Evolutionary conservation across 2,113 vertebrate species (phyloP).

Genomic region (Alexandromys fortis): DNA sequence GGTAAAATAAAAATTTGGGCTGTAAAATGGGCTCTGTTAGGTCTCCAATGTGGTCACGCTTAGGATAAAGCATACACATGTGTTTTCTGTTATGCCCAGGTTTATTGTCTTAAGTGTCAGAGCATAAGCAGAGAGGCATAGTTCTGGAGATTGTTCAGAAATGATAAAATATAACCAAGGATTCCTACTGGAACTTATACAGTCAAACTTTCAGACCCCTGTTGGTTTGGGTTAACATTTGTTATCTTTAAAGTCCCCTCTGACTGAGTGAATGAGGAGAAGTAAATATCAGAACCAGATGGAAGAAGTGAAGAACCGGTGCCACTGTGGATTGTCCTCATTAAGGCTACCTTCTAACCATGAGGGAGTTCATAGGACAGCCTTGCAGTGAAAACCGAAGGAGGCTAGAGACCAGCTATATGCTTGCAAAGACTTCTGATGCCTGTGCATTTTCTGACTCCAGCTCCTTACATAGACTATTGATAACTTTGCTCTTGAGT

Average conservation of each 20-base stretch:
- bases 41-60: background rate
- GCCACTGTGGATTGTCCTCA: too few relatives aligned
- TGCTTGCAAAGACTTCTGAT: background rate
- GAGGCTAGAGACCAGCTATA: background rate
- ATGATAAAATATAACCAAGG: background rate
- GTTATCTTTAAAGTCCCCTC: background rate
- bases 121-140: accelerated
- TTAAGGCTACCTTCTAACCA: background rate
- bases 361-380: background rate
- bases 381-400: background rate
- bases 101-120: too few relatives aligned
- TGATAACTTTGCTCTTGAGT: background rate
- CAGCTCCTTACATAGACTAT: background rate
- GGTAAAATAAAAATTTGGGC: background rate
- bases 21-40: background rate
- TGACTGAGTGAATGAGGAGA: background rate
- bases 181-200: background rate
- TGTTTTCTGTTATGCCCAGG: background rate
- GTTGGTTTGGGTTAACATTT: background rate
- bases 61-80: background rate
- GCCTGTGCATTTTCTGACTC: background rate
- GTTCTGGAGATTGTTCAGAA: background rate
- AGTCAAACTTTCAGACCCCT: background rate
- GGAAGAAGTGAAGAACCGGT: background rate
- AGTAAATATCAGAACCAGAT: background rate